These are phyloP conservation scores for Leuciscus idus DNA, from an alignment of 2,113 vertebrate genomes.

Conservation along the genomic window DNA sequence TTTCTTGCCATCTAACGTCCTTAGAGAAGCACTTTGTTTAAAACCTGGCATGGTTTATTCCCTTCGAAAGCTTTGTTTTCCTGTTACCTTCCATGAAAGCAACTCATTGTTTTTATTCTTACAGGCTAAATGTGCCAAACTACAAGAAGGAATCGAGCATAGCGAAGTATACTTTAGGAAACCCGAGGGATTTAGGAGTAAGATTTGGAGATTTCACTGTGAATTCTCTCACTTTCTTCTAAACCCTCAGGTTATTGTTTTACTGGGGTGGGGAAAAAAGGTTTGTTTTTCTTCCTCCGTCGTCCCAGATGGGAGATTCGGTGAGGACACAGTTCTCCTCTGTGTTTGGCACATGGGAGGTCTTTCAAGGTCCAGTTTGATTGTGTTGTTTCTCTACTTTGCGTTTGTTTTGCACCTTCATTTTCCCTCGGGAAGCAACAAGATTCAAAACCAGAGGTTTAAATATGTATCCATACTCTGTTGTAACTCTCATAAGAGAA, in stretches of 20 bases:
- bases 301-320: slow-evolving; percentile 37
- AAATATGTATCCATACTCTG: neutral
- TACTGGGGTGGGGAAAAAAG: slow-evolving; percentile 39
- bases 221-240: slow-evolving; percentile 31
- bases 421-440: neutral
- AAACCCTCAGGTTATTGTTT: slow-evolving; percentile 54
- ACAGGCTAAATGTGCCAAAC: slow-evolving; percentile 23
- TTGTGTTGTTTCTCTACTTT: neutral
- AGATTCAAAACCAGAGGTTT: neutral
- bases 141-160: neutral
- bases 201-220: slow-evolving; percentile 29
- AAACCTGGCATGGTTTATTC: slow-evolving; percentile 26
- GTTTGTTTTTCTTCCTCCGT: slow-evolving; percentile 51
- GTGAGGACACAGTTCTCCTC: slow-evolving; percentile 23
- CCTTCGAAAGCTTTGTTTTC: slow-evolving; percentile 26
- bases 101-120: slow-evolving; percentile 3
- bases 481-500: neutral
- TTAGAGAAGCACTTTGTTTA: slow-evolving; percentile 11
- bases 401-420: neutral
- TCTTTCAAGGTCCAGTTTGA: slow-evolving; percentile 2
- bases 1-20: slow-evolving; percentile 3
- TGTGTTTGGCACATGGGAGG: slow-evolving; percentile 14
- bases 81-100: slow-evolving; percentile 32
- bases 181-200: neutral
- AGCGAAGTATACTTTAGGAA: neutral